phyloP scores from a whole-genome alignment of 2,113 vertebrate species.

The Micronycteris hirsuta region DNA sequence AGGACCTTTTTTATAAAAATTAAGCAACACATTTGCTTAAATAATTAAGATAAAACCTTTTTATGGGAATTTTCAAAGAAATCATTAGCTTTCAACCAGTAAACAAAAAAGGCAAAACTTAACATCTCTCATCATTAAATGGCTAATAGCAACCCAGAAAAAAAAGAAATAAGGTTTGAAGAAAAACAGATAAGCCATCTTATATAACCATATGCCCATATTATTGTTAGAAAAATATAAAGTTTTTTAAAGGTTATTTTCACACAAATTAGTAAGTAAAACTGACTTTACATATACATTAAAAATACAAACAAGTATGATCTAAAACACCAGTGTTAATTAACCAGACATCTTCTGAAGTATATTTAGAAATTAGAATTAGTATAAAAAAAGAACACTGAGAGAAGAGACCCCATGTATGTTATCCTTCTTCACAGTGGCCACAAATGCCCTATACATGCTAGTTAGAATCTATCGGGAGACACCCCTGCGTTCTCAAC shows the following conservation, averaged over 20 bases:
- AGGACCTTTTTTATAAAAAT: conserved; percentile 40
- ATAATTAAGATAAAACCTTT: conserved; percentile 44
- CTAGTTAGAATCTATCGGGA: background rate
- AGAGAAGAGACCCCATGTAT: background rate
- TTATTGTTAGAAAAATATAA: background rate
- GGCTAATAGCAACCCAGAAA: background rate
- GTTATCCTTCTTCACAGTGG: background rate
- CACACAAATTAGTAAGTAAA: background rate
- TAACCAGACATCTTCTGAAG: background rate
- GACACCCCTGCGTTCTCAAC: background rate
- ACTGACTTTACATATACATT: background rate
- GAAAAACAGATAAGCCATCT: background rate
- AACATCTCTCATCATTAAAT: conserved; percentile 19
- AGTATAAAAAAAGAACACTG: background rate
- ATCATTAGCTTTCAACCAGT: conserved; percentile 11
- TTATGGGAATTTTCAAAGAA: conserved; percentile 19
- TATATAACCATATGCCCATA: background rate
- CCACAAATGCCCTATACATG: background rate
- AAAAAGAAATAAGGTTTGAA: conserved; percentile 11
- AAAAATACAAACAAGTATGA: conserved; percentile 22
- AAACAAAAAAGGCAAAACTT: background rate
- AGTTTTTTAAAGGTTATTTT: background rate
- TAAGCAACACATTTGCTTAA: conserved; percentile 45
- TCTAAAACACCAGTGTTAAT: background rate
- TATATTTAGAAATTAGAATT: conserved; percentile 29